phyloP scores from a whole-genome alignment of 2,113 vertebrate species.

The Lates calcarifer region DNA sequence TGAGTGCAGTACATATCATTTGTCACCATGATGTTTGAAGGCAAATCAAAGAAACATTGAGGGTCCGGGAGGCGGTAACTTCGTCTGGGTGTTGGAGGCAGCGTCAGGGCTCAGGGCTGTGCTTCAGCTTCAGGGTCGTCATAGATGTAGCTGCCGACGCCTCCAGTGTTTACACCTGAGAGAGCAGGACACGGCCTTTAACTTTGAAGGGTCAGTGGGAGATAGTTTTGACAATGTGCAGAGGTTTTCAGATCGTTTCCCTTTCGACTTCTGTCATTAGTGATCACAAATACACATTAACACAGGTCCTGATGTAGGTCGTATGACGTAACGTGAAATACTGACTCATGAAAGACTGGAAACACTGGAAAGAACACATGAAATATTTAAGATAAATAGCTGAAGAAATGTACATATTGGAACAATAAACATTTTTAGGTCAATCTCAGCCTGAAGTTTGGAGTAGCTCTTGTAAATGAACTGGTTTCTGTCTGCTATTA shows the following conservation, averaged over 20 bases:
- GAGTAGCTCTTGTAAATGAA: neutral
- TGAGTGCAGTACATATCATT: slow-evolving; percentile 44
- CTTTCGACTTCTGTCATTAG: too few species aligned
- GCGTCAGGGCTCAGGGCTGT: slow-evolving; percentile 82
- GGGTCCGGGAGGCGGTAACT: slow-evolving; percentile 1
- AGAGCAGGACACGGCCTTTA: neutral
- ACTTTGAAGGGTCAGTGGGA: neutral
- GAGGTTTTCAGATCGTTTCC: too few species aligned
- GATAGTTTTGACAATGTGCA: too few species aligned
- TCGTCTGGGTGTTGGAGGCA: neutral
- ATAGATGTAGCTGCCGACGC: slow-evolving; percentile 95
- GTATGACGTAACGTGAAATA: too few species aligned
- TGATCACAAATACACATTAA: too few species aligned
- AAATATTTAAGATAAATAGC: too few species aligned
- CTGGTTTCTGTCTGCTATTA: neutral
- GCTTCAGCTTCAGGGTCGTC: slow-evolving; percentile 87
- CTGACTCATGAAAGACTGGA: too few species aligned
- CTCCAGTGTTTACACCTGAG: slow-evolving; percentile 94
- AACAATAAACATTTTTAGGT: neutral
- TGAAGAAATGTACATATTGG: neutral
- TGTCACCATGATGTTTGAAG: slow-evolving; percentile 49
- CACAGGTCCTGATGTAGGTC: too few species aligned
- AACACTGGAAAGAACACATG: too few species aligned
- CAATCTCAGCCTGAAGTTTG: neutral
- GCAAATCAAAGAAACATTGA: slow-evolving; percentile 36